phyloP scores from a whole-genome alignment of 1,140 invertebrate species.

The Nautilus pompilius region DNA sequence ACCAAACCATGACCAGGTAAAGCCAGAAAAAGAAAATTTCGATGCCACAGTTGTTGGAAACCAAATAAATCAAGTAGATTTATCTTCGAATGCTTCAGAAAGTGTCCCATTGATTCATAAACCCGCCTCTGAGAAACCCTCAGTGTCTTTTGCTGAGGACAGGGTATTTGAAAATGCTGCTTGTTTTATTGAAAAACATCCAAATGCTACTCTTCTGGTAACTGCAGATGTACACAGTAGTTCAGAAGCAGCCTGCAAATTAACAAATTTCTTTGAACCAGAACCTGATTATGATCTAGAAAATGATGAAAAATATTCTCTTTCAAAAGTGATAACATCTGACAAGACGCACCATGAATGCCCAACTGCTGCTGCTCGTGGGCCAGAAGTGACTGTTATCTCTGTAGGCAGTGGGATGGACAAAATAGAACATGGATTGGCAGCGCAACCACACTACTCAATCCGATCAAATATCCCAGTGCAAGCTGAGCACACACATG shows the following conservation, averaged over 20 bases:
- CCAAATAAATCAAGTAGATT: too few species aligned
- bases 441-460: constrained; percentile 17
- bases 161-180: constrained; percentile 41
- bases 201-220: constrained; percentile 45
- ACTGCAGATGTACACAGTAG: constrained; percentile 38
- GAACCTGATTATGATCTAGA: constrained; percentile 46
- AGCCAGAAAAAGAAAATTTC: constrained; percentile 9
- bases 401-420: constrained; percentile 23
- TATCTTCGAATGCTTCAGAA: too few species aligned
- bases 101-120: too few species aligned
- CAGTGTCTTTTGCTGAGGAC: constrained; percentile 45
- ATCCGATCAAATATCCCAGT: constrained; percentile 31
- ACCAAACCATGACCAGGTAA: constrained; percentile 20
- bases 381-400: constrained; percentile 30
- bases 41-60: background rate
- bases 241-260: constrained; percentile 10
- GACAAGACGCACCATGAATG: constrained; percentile 9
- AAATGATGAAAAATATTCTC: constrained; percentile 26
- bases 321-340: too few species aligned
- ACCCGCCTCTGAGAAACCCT: constrained; percentile 17
- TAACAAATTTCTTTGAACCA: constrained; percentile 29
- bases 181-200: constrained; percentile 44
- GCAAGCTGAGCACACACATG: too few species aligned
- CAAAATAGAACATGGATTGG: constrained; percentile 7
- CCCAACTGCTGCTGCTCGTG: constrained; percentile 5